phyloP scores from a whole-genome alignment of 92 coral and sea anemone genomes.

The Isaurus tuberculatus region DNA sequence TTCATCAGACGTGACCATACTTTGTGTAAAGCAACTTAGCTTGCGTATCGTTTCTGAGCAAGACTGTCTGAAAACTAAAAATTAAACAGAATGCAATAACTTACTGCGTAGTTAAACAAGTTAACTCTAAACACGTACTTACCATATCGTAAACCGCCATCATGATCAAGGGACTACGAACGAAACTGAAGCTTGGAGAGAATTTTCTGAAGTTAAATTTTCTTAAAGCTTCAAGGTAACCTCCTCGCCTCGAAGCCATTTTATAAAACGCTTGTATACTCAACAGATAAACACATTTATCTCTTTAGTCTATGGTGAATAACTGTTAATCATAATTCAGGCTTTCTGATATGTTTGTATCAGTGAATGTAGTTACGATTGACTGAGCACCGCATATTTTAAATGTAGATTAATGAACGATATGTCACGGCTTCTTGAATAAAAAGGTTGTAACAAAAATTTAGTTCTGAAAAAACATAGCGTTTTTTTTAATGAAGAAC shows the following conservation, averaged over 20 bases:
- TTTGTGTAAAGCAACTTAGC: too few relatives aligned
- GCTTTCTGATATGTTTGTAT: neutral
- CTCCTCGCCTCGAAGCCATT: slow-evolving; percentile 13
- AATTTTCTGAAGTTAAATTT: neutral
- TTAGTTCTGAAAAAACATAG: too few relatives aligned
- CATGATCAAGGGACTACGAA: slow-evolving; percentile 33
- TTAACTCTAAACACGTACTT: neutral
- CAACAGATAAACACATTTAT: neutral
- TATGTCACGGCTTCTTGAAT: neutral
- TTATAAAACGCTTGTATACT: neutral
- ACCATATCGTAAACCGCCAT: slow-evolving; percentile 47
- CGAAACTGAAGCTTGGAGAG: slow-evolving; percentile 2
- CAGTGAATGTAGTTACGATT: slow-evolving; percentile 18
- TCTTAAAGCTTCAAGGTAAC: neutral
- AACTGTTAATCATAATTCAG: neutral
- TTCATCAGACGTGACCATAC: too few relatives aligned
- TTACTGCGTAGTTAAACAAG: neutral
- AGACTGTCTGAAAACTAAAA: neutral
- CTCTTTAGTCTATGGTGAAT: neutral
- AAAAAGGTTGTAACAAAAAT: neutral
- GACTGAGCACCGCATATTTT: slow-evolving; percentile 36
- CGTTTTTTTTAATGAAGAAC: too few relatives aligned
- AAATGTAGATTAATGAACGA: neutral
- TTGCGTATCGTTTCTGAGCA: too few relatives aligned
- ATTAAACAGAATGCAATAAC: neutral